Evolutionary conservation across 2,888 invertebrate genomes (phyloP).

Genomic region (Dasypogon diadema): DNA sequence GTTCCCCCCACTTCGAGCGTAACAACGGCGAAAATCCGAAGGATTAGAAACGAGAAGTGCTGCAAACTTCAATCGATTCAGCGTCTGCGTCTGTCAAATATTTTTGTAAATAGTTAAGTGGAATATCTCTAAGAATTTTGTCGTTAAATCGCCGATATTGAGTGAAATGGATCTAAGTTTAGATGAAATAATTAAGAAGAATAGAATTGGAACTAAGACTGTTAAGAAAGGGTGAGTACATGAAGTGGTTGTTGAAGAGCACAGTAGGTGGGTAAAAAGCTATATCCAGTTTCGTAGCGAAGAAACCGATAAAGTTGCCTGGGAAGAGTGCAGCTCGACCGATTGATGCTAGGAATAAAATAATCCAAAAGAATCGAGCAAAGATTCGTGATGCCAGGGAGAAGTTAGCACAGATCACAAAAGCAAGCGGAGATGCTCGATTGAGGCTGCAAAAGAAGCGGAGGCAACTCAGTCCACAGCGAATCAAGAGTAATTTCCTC

Average conservation of each 20-base stretch:
- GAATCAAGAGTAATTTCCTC: constrained; percentile 4
- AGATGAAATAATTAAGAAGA: constrained; percentile 63
- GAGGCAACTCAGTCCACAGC: constrained; percentile 36
- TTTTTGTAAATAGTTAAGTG: constrained; percentile 26
- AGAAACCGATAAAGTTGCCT: not conserved
- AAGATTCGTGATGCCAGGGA: constrained; percentile 85
- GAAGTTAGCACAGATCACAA: constrained; percentile 80
- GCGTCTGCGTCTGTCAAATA: constrained; percentile 19
- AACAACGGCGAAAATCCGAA: no score
- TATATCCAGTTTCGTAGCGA: not conserved
- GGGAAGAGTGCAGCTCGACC: constrained; percentile 57
- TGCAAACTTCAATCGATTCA: constrained; percentile 1
- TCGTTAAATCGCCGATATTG: not conserved
- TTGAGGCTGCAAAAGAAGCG: constrained; percentile 76
- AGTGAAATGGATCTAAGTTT: constrained; percentile 62
- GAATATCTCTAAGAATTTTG: not conserved
- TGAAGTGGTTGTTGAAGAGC: not conserved
- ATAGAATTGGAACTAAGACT: constrained; percentile 57
- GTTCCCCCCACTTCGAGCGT: no score
- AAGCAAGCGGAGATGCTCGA: constrained; percentile 80
- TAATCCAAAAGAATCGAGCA: constrained; percentile 81
- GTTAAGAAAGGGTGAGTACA: constrained; percentile 35
- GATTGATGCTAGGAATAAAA: constrained; percentile 81
- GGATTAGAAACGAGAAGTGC: not conserved
- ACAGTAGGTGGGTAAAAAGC: not conserved